These are phyloP conservation scores for Furnarius figulus DNA, from an alignment of 2,113 vertebrate genomes.

Conservation along the genomic window DNA sequence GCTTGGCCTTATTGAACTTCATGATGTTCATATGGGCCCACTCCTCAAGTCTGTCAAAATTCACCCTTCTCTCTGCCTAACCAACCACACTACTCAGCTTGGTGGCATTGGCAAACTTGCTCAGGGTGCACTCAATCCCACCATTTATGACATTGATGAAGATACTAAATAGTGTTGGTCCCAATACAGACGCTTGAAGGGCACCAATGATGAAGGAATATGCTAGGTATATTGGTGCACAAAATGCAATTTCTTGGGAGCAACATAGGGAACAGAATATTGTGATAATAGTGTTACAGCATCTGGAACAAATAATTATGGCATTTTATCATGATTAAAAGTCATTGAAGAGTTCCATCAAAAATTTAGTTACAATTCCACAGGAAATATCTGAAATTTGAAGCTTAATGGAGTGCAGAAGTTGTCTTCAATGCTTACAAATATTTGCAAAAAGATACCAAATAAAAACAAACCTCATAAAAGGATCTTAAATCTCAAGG, in stretches of 20 bases:
- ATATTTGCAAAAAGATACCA: neutral
- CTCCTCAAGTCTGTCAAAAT: neutral
- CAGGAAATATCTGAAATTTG: neutral
- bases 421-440: neutral
- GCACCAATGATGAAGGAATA: neutral
- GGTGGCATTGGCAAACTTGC: neutral
- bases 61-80: neutral
- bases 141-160: neutral
- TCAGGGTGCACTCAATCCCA: neutral
- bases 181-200: accelerated
- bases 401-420: neutral
- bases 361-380: neutral
- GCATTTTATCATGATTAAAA: neutral
- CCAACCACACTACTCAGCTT: neutral
- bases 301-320: neutral
- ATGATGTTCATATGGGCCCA: neutral
- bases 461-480: neutral
- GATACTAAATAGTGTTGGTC: neutral
- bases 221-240: neutral
- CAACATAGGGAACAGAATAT: neutral
- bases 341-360: neutral
- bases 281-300: neutral
- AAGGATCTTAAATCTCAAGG: neutral
- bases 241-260: neutral
- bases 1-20: neutral